Percentiles rank a stretch among this genome's conserved stretches.
Evolutionary conservation across 2,113 vertebrate species (phyloP).

Genomic region (Aegithalos caudatus): DNA sequence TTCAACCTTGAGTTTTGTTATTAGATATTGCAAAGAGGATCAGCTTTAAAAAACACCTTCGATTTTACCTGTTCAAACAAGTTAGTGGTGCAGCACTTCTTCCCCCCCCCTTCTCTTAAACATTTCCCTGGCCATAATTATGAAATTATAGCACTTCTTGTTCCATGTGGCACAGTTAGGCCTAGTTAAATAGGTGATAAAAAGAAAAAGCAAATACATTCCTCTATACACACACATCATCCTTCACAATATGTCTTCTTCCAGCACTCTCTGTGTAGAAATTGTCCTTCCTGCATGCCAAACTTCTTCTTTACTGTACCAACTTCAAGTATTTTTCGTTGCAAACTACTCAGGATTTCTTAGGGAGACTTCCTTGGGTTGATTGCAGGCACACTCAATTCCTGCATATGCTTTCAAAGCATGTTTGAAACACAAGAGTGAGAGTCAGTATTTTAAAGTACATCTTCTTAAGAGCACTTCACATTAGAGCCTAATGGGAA

Average conservation of each 20-base stretch:
- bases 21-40: neutral
- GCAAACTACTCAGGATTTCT: neutral
- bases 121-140: neutral
- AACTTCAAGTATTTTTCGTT: neutral
- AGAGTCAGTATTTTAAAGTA: neutral
- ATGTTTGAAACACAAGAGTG: neutral
- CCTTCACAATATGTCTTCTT: neutral
- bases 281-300: neutral
- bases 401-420: neutral
- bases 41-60: neutral
- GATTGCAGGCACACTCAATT: neutral
- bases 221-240: neutral
- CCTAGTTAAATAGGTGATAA: neutral
- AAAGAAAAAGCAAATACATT: neutral
- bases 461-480: neutral
- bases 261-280: neutral
- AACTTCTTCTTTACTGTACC: neutral
- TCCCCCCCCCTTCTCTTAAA: neutral
- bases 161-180: neutral
- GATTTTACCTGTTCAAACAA: neutral
- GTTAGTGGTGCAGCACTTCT: neutral
- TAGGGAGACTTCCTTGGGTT: neutral
- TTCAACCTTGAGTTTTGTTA: neutral
- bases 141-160: neutral
- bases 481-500: neutral